Base-by-base conservation (phyloP, 2,113 vertebrate species). In the Siphamia tubifer region DNA sequence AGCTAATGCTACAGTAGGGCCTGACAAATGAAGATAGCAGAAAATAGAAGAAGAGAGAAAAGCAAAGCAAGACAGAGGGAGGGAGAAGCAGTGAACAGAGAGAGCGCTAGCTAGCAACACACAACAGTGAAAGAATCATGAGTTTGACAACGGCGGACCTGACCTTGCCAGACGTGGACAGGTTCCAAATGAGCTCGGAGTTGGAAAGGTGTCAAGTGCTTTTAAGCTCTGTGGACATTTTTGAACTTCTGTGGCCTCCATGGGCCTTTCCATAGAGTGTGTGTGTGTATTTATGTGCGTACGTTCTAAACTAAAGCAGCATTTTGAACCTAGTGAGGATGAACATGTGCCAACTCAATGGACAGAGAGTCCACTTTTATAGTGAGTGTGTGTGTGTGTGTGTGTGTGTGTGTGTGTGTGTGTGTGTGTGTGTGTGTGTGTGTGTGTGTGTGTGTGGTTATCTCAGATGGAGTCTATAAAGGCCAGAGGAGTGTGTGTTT, bases 181-280 rank as follows among this genome's bases (percentile, higher is more conserved):
- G 79, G 68, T 68, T 87, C 84, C 84, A 85, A 83, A 85, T 65
- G 65, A 81, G 76, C 79, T 74, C 3, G 2, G 69, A 69, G 58
- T 63, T 88, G 86, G 81, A 87, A 84, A 85, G 86, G 84, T 83
- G 86, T 85, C 78, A 83, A 85, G 82, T 60, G 79, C 68, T 77
- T 82, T 84, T 74, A 83, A 79, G 66, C 45, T 77, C 68, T 51
- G 40, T 55, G 75, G 70, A 79, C 60, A 44, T 60, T 82, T 81
- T 47, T 73, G 55, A 82, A 80, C 77, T 66, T 77, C 30, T 51
- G 44, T 56, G 55, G 65, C 73, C 60, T 48, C 44, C 5, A 38
- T 27, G 16, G 70, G 56, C 56, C 51, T 77, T 77, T 72, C 71
- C 64, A 11, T 44, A 13, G 31, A 21, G 31, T 25, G 4, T 68